Conservation (phyloP, 2,888 invertebrate species). For the Apantesis nais region DNA sequence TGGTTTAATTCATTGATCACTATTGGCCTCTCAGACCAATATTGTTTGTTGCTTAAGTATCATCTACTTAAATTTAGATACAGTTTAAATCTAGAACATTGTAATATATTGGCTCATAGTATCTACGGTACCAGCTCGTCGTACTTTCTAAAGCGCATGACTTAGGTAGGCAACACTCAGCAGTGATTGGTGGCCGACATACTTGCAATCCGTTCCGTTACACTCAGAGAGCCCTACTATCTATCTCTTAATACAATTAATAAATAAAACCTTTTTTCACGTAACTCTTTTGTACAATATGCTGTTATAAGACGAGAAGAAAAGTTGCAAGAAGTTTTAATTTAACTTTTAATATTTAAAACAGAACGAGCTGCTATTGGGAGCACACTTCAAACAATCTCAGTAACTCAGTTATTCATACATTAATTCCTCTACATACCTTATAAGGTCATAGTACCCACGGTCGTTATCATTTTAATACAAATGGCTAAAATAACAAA, state of each 20-base stretch:
- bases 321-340: not conserved
- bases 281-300: not conserved
- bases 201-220: slow-evolving; percentile 73
- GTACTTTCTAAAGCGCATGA: slow-evolving; percentile 69
- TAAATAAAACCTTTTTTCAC: not conserved
- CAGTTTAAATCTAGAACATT: slow-evolving; percentile 42
- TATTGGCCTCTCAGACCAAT: not conserved
- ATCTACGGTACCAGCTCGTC: slow-evolving; percentile 51
- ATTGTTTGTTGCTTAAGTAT: not conserved
- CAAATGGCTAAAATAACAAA: not conserved
- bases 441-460: not conserved
- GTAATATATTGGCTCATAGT: slow-evolving; percentile 35
- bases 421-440: too few species aligned
- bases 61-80: slow-evolving; percentile 2
- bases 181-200: slow-evolving; percentile 74
- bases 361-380: not conserved
- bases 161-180: slow-evolving; percentile 54
- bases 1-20: not conserved
- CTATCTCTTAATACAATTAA: slow-evolving; percentile 20
- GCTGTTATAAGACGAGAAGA: not conserved
- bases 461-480: not conserved
- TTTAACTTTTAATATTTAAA: not conserved
- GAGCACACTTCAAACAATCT: not conserved
- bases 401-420: not conserved
- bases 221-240: slow-evolving; percentile 58